Conservation (phyloP, 2,888 invertebrate genomes). For the Drosophila ustulata region DNA sequence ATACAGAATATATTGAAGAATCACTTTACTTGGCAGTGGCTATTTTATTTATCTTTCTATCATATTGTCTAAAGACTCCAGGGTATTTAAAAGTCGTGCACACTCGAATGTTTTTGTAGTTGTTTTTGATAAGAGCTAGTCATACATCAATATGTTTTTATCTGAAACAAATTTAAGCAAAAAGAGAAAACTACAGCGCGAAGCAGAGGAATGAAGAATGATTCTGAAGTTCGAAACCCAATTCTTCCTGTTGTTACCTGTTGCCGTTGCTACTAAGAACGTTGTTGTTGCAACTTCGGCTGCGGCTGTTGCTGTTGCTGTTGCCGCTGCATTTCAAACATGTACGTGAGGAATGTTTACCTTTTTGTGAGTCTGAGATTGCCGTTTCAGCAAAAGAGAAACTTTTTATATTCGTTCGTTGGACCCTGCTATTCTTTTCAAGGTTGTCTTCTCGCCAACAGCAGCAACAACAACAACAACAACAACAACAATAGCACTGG, state of each 20-base stretch:
- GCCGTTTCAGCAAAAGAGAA: conserved; percentile 62
- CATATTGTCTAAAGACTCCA: too few species aligned
- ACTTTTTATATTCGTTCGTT: conserved; percentile 74
- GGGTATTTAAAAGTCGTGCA: background rate
- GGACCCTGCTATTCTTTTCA: conserved; percentile 70
- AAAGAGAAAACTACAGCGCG: background rate
- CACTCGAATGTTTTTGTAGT: background rate
- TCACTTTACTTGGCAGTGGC: too few species aligned
- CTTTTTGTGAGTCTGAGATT: conserved; percentile 63
- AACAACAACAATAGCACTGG: conserved; percentile 6
- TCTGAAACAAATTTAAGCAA: background rate
- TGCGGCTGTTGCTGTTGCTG: conserved; percentile 22
- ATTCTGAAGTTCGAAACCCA: conserved; percentile 18
- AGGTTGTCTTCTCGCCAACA: conserved; percentile 60
- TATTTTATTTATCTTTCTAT: too few species aligned
- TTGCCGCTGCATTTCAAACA: conserved; percentile 48
- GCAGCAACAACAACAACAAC: conserved; percentile 16
- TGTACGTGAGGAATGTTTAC: conserved; percentile 60
- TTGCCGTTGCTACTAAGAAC: conserved; percentile 19
- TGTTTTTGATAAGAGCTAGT: background rate
- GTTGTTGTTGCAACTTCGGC: conserved; percentile 13
- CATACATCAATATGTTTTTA: background rate
- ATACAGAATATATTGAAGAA: too few species aligned
- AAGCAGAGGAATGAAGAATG: conserved; percentile 15
- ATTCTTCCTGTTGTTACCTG: conserved; percentile 38